Percentiles rank a stretch among this genome's conserved stretches.
Conservation (phyloP, 2,888 invertebrate species). For the Ryuthela nishihirai region DNA sequence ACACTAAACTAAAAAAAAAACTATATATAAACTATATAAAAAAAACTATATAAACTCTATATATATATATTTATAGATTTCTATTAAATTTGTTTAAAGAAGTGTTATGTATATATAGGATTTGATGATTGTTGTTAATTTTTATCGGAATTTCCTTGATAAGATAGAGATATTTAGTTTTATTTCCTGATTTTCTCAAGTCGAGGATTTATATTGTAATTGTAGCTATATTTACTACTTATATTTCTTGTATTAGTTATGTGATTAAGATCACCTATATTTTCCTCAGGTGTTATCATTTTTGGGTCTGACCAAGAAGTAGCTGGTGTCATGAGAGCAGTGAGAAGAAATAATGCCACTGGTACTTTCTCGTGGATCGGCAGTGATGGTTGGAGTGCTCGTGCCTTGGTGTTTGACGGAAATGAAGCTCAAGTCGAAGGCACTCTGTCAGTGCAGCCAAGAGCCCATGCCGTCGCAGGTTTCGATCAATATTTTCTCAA, state of each 20-base stretch:
- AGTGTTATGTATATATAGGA: no score
- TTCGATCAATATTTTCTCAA: constrained; percentile 83
- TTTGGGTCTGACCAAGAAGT: constrained; percentile 97
- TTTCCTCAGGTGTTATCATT: constrained; percentile 76
- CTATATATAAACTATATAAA: no score
- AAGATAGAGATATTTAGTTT: no score
- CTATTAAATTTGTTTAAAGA: no score
- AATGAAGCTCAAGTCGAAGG: constrained; percentile 88
- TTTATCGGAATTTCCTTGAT: no score
- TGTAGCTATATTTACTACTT: no score
- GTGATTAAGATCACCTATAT: background rate
- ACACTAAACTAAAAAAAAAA: no score
- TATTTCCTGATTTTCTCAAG: no score
- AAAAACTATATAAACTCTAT: no score
- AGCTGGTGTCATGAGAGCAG: constrained; percentile 90
- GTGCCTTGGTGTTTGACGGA: constrained; percentile 73
- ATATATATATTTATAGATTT: no score
- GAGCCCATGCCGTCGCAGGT: constrained; percentile 81
- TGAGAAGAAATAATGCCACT: constrained; percentile 79
- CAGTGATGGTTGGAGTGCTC: constrained; percentile 92
- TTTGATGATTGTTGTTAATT: no score
- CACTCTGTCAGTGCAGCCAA: constrained; percentile 91
- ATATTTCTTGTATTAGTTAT: constrained; percentile 19
- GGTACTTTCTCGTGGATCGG: constrained; percentile 93
- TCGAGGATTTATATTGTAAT: no score